These are phyloP conservation scores for Cygnus buccinator DNA, from an alignment of 2,113 vertebrate species.

Conservation along the genomic window DNA sequence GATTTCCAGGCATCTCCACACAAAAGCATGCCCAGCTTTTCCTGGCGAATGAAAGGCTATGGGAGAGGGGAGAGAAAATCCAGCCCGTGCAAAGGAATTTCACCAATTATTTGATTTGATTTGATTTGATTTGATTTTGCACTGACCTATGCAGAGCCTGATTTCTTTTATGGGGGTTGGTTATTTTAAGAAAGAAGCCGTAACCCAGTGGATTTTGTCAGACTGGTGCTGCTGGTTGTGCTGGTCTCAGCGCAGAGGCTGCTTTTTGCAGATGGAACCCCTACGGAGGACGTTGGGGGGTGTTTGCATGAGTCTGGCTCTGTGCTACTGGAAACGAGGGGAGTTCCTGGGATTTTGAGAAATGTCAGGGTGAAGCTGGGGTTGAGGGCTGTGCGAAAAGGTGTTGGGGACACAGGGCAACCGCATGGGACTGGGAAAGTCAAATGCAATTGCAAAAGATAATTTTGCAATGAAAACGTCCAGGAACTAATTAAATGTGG, in stretches of 20 bases:
- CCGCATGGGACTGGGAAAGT: fast-evolving
- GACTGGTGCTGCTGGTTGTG: neutral
- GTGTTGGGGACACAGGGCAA: neutral
- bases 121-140: neutral
- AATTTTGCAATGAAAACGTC: neutral
- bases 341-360: fast-evolving
- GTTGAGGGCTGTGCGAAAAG: neutral
- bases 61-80: neutral
- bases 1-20: neutral
- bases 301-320: neutral
- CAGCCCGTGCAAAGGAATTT: neutral
- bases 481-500: neutral
- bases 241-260: fast-evolving
- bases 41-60: neutral
- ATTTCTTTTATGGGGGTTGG: neutral
- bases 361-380: neutral
- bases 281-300: neutral
- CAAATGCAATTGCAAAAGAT: neutral
- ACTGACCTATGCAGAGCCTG: fast-evolving
- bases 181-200: neutral
- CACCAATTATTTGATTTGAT: neutral
- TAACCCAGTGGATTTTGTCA: neutral
- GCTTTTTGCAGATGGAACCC: neutral
- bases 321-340: neutral
- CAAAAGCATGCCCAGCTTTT: neutral